Percentiles rank a stretch among this genome's conserved stretches.
Evolutionary conservation across 2,113 vertebrate species (phyloP).

Genomic region (Arothron firmamentum): DNA sequence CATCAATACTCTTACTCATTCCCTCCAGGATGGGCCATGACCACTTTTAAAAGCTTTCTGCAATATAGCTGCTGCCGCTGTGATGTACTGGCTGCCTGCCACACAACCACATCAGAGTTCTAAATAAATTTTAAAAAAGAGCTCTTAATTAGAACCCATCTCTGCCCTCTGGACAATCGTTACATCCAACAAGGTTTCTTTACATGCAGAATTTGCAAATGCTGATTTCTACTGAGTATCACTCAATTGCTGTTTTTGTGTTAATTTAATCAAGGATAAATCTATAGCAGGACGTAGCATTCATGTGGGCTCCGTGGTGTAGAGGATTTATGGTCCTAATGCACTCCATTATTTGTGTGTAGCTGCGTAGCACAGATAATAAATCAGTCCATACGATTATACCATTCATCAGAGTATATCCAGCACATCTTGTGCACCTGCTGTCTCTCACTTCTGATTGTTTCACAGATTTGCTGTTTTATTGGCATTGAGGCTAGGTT

Average conservation of each 20-base stretch:
- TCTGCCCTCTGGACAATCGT: neutral
- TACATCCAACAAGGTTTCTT: neutral
- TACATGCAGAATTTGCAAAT: neutral
- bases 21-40: constrained; percentile 47
- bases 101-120: constrained; percentile 49
- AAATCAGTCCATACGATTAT: constrained; percentile 20
- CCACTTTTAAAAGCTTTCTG: constrained; percentile 76
- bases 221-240: neutral
- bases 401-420: neutral
- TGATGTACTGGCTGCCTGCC: constrained; percentile 71
- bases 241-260: constrained; percentile 1
- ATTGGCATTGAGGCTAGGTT: constrained; percentile 20
- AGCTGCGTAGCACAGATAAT: constrained; percentile 10
- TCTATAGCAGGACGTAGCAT: neutral
- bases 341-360: constrained; percentile 5
- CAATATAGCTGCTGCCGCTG: constrained; percentile 61
- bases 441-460: neutral
- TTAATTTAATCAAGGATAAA: neutral
- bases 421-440: constrained; percentile 1
- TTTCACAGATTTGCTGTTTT: constrained; percentile 13
- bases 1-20: constrained; percentile 73
- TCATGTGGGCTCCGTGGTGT: neutral
- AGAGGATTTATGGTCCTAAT: constrained; percentile 3
- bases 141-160: constrained; percentile 30
- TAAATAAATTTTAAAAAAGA: constrained; percentile 10